Conservation (phyloP, 2,113 vertebrate genomes). For the Xyrauchen texanus region DNA sequence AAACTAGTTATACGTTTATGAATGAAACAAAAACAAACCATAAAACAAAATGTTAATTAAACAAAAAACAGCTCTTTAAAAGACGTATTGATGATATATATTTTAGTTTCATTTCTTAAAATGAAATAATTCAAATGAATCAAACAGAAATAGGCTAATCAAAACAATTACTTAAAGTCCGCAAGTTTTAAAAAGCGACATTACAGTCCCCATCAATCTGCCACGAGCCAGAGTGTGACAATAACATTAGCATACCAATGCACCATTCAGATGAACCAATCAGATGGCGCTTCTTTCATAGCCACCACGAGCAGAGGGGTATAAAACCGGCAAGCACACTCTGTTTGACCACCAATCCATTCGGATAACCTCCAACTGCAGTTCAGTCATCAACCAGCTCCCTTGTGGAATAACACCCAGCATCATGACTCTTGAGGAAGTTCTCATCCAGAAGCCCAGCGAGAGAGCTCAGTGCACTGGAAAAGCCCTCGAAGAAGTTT, state of each 20-base stretch:
- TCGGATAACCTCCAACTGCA: neutral
- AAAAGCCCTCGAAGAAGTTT: slow-evolving; percentile 83
- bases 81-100: too few relatives aligned
- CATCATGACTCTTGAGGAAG: slow-evolving; percentile 78
- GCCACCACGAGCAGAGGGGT: slow-evolving; percentile 59
- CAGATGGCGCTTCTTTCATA: slow-evolving; percentile 62
- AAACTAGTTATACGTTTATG: too few relatives aligned
- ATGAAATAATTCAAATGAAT: too few relatives aligned
- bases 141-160: too few relatives aligned
- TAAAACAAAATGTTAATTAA: too few relatives aligned
- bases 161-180: neutral
- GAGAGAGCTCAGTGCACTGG: slow-evolving; percentile 81
- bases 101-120: neutral
- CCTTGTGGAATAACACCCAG: slow-evolving; percentile 47
- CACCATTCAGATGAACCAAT: slow-evolving; percentile 70
- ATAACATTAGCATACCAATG: slow-evolving; percentile 78
- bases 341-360: slow-evolving; percentile 52
- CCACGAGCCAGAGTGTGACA: slow-evolving; percentile 76
- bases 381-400: neutral
- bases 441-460: slow-evolving; percentile 57
- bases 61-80: too few relatives aligned
- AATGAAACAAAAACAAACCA: too few relatives aligned
- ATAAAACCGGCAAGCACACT: slow-evolving; percentile 58
- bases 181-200: slow-evolving; percentile 35
- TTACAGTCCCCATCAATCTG: slow-evolving; percentile 74